Base-by-base conservation (phyloP, 2,888 invertebrate genomes). In the Leptopilina drosophilae region DNA sequence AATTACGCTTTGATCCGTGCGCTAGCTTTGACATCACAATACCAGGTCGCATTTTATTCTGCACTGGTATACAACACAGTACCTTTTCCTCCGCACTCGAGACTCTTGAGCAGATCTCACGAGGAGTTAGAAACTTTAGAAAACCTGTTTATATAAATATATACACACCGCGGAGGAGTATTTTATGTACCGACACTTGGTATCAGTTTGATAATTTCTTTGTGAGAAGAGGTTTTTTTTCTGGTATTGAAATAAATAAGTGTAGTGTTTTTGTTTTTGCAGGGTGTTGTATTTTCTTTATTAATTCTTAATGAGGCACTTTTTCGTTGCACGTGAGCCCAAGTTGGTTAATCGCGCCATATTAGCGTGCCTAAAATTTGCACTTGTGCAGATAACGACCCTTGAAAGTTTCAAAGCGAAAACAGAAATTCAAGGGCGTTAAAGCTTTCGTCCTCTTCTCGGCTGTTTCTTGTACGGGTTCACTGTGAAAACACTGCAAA, bases 311-410 rank as follows among this genome's bases (percentile, higher is more conserved):
- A 73, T 73, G 33, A 73, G 73, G 40, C 33, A 46, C 49, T 73
- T 73, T 73, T 73, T 56, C n/a, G 56, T n/a, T n/a, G 56, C 73
- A 56, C 56, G 33, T 56, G 53, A 73, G 26, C 40, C 40, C 14
- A 59, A 73, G 56, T 73, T 56, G n/a, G 56, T 73, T 73, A 73
- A 73, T 26, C 9, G 56, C 33, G 56, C 33, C 33, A 73, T 33
- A 73, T 73, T 73, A 73, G 73, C 56, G 73, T 73, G 73, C 73
- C 73, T 73, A 73, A 73, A 73, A 73, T 73, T 56, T 73, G 56
- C 56, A 59, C 73, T 73, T 56, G 73, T 73, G 73, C 73, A 73
- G 73, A 73, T 73, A 73, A 73, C 73, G 73, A 73, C 73, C 73
- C 73, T 73, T 59, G 73, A 73, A 73, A 56, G 56, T 73, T 73